Base-by-base conservation (phyloP, 2,888 invertebrate species). In the Tyria jacobaeae region DNA sequence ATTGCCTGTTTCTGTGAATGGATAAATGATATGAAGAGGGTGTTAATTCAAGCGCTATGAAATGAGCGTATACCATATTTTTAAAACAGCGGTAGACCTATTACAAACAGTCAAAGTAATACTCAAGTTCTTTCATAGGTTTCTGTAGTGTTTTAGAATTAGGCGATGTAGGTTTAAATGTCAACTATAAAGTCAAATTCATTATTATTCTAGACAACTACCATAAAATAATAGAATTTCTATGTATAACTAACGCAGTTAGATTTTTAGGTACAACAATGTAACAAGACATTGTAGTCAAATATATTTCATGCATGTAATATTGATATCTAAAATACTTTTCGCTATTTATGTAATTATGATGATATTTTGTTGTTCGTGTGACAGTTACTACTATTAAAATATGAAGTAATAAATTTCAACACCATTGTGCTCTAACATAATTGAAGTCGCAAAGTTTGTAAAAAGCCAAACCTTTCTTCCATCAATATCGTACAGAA, bases 271-370 rank as follows among this genome's bases (percentile, higher is more conserved):
- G 10, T 41, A 25, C 25, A 41, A 41, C 54, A 25, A 31, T 31
- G 27, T 31, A 31, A 31, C 27, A 31, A 0, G 7, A 6, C 12
- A 55, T n/a, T n/a, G n/a, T 15, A 54, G 27, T 27, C 37, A 44
- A 44, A 44, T 17, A 44, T 12, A 44, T 21, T 21, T 44, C 44
- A 44, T 44, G 44, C 44, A 44, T 12, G 10, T 15, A 49, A 49
- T 10, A 49, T 49, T 49, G 25, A 49, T 49, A 49, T 49, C 49
- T 49, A 49, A 27, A 55, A 44, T 44, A 55, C 31, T 44, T 31
- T 17, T 31, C 52, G 27, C 27, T 31, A 39, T 47, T 21, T 31
- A 27, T 31, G 48, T 27, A 49, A 9, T 49, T 49, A n/a, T 49
- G 49, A 49, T 27, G 27, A 27, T 14, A 25, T 49, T 27, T 1